A percentile compares a stretch with the other conserved stretches of the same genome.
Evolutionary conservation across 2,113 vertebrate species (phyloP).

Genomic region (Zosterops borbonicus): DNA sequence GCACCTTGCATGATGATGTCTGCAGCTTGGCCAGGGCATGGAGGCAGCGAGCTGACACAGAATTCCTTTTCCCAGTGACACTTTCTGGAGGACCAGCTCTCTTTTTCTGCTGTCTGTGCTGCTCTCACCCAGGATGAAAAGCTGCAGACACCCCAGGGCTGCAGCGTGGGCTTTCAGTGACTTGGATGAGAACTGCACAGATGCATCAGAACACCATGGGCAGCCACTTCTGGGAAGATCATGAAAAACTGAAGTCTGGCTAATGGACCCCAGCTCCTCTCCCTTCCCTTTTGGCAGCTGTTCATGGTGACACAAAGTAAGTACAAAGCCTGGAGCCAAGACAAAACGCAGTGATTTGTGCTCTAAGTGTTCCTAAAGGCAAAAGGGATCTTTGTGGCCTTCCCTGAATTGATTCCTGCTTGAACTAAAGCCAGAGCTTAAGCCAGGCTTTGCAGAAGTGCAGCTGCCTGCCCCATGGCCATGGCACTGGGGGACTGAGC

Average conservation of each 20-base stretch:
- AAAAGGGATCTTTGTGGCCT: not conserved
- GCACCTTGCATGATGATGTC: not conserved
- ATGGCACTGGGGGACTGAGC: not conserved
- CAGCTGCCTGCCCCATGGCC: not conserved
- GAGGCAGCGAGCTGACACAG: not conserved
- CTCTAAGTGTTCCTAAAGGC: not conserved
- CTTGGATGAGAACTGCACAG: not conserved
- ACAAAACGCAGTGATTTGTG: not conserved
- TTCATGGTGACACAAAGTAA: not conserved
- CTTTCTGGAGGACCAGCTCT: not conserved
- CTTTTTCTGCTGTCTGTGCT: not conserved
- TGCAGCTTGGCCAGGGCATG: not conserved
- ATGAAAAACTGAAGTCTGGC: not conserved
- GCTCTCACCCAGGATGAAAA: not conserved
- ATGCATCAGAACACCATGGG: not conserved
- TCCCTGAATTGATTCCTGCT: not conserved
- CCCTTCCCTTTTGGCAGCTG: not conserved
- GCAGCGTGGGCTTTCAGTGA: not conserved
- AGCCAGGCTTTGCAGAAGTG: not conserved
- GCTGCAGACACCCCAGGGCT: not conserved
- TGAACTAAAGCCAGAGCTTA: not conserved
- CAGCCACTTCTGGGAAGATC: constrained; percentile 18
- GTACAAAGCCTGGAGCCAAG: not conserved
- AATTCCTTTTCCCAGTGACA: not conserved
- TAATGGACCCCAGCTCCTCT: not conserved